Evolutionary conservation across 1,140 invertebrate genomes (phyloP), one percentile per base, ranked within the genome.

Genomic region (Pantala flavescens): DNA sequence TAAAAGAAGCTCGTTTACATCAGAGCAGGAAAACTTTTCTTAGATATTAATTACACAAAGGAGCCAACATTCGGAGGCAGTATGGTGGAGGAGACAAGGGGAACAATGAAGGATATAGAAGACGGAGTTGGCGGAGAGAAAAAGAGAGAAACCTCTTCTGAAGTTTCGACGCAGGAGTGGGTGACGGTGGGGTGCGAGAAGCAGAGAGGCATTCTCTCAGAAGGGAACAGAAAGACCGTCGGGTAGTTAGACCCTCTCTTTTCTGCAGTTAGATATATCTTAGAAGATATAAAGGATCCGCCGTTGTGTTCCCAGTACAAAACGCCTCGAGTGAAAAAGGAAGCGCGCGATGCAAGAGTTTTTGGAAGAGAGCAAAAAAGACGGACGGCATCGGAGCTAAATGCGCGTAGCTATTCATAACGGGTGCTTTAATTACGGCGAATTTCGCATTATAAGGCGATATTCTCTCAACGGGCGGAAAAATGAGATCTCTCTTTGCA

Each of bases 221-320:
- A 36, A 36, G 28, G 28, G 28, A 36, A 36, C 28, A 36, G 28
- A 36, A 36, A 36, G 28, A 36, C 28, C 28, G 28, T 3, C 16
- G 49, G 14, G 49, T 63, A 21, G 49, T 16, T 1, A 63, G 49
- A 63, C 49, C n/a, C 12, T 12, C 49, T 63, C 49, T 63, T 21
- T 63, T 21, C 49, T 63, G n/a, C n/a, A 63, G 49, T 63, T 63
- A 63, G 49, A 63, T 63, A 63, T 63, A 63, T 63, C 49, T 63
- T 63, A 12, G 49, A 63, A 63, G 49, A 63, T 63, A 63, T 36
- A 63, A 21, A 21, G 49, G 49, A 63, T 21, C 49, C 16, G n/a
- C 49, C 49, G 49, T 63, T 63, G 49, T 63, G 1, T 63, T 63
- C 49, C 16, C 3, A 63, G 49, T 63, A 63, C 49, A 63, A 63